Evolutionary conservation across 2,797 vertebrate genomes (phyloP).

Genomic region (Micrastur ruficollis): DNA sequence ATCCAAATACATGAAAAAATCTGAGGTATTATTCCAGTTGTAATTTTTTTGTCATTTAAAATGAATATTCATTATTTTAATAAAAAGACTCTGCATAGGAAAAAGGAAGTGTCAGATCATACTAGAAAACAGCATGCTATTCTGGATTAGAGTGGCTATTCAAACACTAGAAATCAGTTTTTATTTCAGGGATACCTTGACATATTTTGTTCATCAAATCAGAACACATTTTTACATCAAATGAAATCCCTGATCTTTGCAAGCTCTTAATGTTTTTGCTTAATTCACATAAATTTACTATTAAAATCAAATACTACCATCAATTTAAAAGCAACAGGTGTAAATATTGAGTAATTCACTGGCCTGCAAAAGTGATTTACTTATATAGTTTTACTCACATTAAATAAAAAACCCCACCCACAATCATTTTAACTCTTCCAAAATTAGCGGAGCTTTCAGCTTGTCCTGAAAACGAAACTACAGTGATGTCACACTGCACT

Average conservation of each 20-base stretch:
- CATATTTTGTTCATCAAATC: background rate
- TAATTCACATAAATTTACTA: background rate
- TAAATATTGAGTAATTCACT: background rate
- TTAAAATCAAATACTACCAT: background rate
- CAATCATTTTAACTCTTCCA: background rate
- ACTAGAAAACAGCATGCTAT: background rate
- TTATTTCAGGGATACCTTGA: background rate
- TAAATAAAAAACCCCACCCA: background rate
- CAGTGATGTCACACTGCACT: background rate
- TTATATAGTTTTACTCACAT: background rate
- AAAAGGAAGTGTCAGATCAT: conserved; percentile 37
- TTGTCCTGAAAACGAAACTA: background rate
- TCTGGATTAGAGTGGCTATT: background rate
- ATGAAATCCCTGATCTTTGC: background rate
- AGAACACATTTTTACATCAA: background rate
- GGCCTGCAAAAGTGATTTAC: background rate
- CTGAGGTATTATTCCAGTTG: background rate
- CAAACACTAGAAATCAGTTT: background rate
- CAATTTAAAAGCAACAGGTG: background rate
- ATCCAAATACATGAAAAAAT: conserved; percentile 25
- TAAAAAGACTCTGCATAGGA: background rate
- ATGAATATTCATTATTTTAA: conserved; percentile 13
- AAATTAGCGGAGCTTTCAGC: background rate
- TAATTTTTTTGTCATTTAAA: background rate
- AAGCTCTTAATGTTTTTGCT: background rate